A percentile compares a stretch with the other conserved stretches of the same genome.
These are phyloP conservation scores for Lysiphlebus fabarum DNA, from an alignment of 1,140 invertebrate genomes.

Conservation along the genomic window DNA sequence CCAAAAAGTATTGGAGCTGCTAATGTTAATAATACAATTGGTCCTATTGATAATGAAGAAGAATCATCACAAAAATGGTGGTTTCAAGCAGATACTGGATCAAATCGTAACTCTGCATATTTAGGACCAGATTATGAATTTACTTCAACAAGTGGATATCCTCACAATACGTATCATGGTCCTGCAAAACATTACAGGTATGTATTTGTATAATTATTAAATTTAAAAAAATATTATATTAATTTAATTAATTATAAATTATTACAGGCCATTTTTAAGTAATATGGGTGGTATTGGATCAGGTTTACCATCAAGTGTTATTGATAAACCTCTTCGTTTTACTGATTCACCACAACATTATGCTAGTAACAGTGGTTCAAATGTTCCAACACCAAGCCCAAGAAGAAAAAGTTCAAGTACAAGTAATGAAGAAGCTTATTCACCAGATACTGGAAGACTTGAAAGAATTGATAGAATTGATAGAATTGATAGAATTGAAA, in stretches of 20 bases:
- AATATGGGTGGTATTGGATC: conserved; percentile 50
- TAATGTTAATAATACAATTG: too few species aligned
- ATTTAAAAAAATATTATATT: conserved; percentile 16
- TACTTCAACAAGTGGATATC: conserved; percentile 62
- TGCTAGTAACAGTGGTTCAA: conserved; percentile 39
- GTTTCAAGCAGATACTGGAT: conserved; percentile 43
- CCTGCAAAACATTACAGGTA: conserved; percentile 74
- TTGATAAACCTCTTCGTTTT: conserved; percentile 67
- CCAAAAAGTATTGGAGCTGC: conserved; percentile 44
- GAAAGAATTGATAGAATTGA: conserved; percentile 49
- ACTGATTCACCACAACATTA: conserved; percentile 75
- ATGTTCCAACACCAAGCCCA: conserved; percentile 68
- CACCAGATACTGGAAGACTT: conserved; percentile 40
- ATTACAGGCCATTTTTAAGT: conserved; percentile 47
- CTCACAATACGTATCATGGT: conserved; percentile 89
- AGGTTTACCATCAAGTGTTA: conserved; percentile 38
- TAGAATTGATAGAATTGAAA: conserved; percentile 49
- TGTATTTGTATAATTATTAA: conserved; percentile 40
- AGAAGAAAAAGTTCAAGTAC: conserved; percentile 67
- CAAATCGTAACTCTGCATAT: conserved; percentile 50
- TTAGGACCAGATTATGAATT: conserved; percentile 60
- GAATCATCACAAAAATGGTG: conserved; percentile 46
- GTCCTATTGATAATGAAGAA: conserved; percentile 31
- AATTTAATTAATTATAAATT: background rate
- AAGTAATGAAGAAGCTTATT: conserved; percentile 59